phyloP scores from a whole-genome alignment of 2,113 vertebrate species.

The Xerus inauris region DNA sequence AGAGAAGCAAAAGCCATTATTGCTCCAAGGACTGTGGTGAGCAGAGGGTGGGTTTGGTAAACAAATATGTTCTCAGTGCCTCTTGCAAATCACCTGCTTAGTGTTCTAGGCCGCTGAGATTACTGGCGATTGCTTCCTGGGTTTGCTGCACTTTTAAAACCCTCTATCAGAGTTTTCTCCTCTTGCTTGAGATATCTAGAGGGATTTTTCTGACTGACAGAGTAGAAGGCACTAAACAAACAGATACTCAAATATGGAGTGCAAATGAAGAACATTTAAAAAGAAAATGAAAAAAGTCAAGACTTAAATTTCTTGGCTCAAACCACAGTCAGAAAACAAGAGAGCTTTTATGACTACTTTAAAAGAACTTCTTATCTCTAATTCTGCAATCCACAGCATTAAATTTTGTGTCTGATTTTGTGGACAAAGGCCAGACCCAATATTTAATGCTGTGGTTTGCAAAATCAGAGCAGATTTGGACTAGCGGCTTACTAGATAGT shows the following conservation, averaged over 20 bases:
- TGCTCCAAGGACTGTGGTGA: background rate
- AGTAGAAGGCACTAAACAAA: background rate
- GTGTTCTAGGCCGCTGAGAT: background rate
- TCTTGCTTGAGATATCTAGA: background rate
- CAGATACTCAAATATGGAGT: background rate
- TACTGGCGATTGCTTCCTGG: background rate
- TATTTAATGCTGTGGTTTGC: background rate
- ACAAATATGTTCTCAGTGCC: background rate
- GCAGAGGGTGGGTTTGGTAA: background rate
- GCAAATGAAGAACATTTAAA: slow-evolving; percentile 4
- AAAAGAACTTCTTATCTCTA: background rate
- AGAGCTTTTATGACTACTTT: slow-evolving; percentile 21
- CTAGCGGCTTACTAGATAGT: background rate
- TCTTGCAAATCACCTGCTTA: background rate
- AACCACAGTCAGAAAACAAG: background rate
- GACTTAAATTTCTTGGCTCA: slow-evolving; percentile 21
- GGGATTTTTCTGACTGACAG: background rate
- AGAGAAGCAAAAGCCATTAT: background rate
- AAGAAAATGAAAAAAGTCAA: background rate
- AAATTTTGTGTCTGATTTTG: background rate
- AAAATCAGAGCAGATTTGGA: background rate
- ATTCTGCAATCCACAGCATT: background rate
- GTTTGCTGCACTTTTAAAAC: background rate
- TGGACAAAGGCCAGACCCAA: background rate
- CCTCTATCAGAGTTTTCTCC: background rate